Conservation (phyloP, 2,797 vertebrate genomes). For the Meriones psammophilus region DNA sequence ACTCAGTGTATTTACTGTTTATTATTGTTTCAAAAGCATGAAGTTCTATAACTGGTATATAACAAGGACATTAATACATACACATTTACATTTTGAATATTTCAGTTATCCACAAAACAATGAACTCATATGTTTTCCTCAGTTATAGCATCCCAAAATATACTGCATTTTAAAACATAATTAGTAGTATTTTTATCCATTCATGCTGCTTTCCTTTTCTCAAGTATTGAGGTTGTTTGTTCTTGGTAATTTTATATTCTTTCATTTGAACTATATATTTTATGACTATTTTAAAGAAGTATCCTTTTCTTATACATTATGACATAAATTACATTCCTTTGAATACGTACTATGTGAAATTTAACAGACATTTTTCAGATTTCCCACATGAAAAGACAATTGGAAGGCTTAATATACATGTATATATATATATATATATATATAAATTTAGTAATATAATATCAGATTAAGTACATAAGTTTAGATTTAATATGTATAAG, state of each 20-base stretch:
- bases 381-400: constrained; percentile 26
- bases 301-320: neutral
- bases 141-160: neutral
- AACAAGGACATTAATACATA: neutral
- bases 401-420: neutral
- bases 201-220: neutral
- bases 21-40: neutral
- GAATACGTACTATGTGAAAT: neutral
- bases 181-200: neutral
- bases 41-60: neutral
- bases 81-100: neutral
- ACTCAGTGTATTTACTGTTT: rapidly evolving
- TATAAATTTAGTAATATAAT: neutral
- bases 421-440: neutral
- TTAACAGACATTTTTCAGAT: neutral
- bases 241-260: neutral
- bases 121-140: neutral
- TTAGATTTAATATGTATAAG: constrained; percentile 15
- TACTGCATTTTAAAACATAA: neutral
- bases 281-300: neutral
- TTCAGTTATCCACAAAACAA: constrained; percentile 25
- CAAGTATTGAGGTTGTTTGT: neutral
- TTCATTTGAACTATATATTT: neutral
- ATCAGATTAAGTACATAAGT: constrained; percentile 1
- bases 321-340: neutral